phyloP scores from a whole-genome alignment of 1,140 invertebrate genomes.

The Drosophila lacteicornis region DNA sequence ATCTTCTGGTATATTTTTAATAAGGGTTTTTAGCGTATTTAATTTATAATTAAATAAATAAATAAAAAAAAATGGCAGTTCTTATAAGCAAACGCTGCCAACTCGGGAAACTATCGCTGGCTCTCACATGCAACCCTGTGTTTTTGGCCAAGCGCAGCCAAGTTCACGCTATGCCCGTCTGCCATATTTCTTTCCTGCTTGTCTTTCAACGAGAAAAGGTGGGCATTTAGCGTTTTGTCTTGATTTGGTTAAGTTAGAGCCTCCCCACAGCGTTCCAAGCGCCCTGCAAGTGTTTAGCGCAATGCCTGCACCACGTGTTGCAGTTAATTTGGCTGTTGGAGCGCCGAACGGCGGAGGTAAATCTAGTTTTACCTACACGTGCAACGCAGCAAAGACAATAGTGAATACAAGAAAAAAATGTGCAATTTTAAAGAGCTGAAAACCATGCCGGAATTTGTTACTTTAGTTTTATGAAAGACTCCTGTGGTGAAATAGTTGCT shows the following conservation, averaged over 20 bases:
- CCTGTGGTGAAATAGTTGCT: background rate
- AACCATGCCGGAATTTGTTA: background rate
- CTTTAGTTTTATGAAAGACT: background rate
- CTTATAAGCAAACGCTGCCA: slow-evolving; percentile 1
- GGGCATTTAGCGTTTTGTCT: slow-evolving; percentile 67
- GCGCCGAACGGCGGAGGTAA: slow-evolving; percentile 58
- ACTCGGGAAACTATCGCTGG: slow-evolving; percentile 11
- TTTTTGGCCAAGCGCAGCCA: slow-evolving; percentile 64
- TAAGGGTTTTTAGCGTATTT: fast-evolving
- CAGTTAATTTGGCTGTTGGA: slow-evolving; percentile 8
- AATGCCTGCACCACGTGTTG: slow-evolving; percentile 28
- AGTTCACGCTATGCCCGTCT: slow-evolving; percentile 58
- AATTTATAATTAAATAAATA: no score
- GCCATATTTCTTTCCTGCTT: slow-evolving; percentile 81
- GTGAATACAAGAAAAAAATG: slow-evolving; percentile 15
- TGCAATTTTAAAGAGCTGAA: background rate
- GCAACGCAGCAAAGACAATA: slow-evolving; percentile 29
- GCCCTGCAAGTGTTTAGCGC: slow-evolving; percentile 5
- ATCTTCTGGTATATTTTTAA: background rate
- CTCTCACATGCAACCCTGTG: slow-evolving; percentile 36
- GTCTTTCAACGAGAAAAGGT: slow-evolving; percentile 82
- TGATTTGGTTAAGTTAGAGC: slow-evolving; percentile 70
- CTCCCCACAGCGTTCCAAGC: slow-evolving; percentile 21
- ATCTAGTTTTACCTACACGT: slow-evolving; percentile 58
- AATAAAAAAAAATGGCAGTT: background rate